Conservation (phyloP, 37 sponge, comb jelly and placozoan species). For the Eunapius fragilis region DNA sequence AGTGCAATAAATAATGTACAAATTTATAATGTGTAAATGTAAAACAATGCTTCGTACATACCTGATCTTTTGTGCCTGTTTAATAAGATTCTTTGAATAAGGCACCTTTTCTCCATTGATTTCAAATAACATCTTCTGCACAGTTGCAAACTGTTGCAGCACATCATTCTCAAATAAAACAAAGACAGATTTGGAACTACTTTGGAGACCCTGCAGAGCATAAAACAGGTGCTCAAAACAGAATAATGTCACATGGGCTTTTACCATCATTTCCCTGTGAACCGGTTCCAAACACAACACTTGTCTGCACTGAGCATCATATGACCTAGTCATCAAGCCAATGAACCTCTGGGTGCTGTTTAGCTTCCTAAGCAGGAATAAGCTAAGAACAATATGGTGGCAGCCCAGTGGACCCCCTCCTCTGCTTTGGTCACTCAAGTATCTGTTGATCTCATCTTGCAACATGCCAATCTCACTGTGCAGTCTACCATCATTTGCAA, state of each 20-base stretch:
- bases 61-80: not conserved
- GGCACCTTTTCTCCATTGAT: not conserved
- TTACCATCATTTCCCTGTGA: slow-evolving; percentile 1
- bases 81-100: not conserved
- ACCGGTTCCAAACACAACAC: slow-evolving; percentile 43
- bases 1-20: no score
- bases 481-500: not conserved
- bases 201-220: not conserved
- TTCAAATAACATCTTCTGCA: not conserved
- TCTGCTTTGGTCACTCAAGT: slow-evolving; percentile 43
- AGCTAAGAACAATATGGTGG: slow-evolving; percentile 62
- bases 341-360: slow-evolving; percentile 55
- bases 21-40: no score
- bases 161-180: not conserved
- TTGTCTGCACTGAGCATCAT: not conserved
- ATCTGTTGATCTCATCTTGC: slow-evolving; percentile 2
- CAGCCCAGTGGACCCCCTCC: slow-evolving; percentile 72
- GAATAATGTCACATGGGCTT: no score
- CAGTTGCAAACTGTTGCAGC: not conserved
- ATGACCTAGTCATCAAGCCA: slow-evolving; percentile 36
- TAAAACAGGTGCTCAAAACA: no score
- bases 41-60: no score
- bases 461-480: not conserved
- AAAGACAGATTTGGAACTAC: not conserved
- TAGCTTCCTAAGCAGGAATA: slow-evolving; percentile 60